Percentiles rank a stretch among this genome's conserved stretches.
Evolutionary conservation across 1,140 invertebrate species (phyloP).

Genomic region (Aphelinus atriplicis): DNA sequence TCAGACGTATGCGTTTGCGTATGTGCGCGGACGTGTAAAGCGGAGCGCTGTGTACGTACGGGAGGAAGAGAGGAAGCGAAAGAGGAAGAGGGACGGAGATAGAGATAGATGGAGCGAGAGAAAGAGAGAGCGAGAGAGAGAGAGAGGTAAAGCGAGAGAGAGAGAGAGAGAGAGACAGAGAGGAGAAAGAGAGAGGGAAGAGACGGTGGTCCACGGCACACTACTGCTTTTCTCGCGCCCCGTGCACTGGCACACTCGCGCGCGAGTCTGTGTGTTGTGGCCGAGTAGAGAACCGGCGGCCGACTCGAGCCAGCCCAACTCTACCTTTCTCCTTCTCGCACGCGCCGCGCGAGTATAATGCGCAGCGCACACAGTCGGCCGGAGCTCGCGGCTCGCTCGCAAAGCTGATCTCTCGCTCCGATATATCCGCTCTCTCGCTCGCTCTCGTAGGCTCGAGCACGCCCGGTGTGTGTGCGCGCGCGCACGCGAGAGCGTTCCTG

Average conservation of each 20-base stretch:
- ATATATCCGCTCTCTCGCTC: slow-evolving; percentile 36
- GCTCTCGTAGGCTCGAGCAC: slow-evolving; percentile 1
- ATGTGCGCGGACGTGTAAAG: too few species aligned
- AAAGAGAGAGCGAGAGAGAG: too few species aligned
- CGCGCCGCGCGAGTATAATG: slow-evolving; percentile 34
- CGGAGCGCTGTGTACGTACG: too few species aligned
- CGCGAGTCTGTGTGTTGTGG: slow-evolving; percentile 32
- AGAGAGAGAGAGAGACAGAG: too few species aligned
- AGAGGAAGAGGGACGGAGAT: too few species aligned
- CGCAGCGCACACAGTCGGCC: slow-evolving; percentile 8
- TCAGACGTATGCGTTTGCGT: too few species aligned
- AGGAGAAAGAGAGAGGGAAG: too few species aligned
- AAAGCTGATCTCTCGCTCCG: slow-evolving; percentile 45
- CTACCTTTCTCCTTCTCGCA: slow-evolving; percentile 46
- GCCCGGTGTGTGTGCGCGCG: too few species aligned
- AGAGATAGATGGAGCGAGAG: too few species aligned
- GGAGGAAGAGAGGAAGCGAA: too few species aligned
- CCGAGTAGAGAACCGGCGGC: not conserved
- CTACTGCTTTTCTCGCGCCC: slow-evolving; percentile 67
- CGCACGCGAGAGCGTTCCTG: not conserved
- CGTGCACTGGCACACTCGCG: slow-evolving; percentile 59
- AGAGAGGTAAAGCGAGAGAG: too few species aligned
- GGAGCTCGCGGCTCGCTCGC: slow-evolving; percentile 26
- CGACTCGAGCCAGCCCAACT: not conserved
- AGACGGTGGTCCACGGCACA: slow-evolving; percentile 67